phyloP scores from a whole-genome alignment of 2,797 vertebrate species.

The Enteromius trimaculatus region DNA sequence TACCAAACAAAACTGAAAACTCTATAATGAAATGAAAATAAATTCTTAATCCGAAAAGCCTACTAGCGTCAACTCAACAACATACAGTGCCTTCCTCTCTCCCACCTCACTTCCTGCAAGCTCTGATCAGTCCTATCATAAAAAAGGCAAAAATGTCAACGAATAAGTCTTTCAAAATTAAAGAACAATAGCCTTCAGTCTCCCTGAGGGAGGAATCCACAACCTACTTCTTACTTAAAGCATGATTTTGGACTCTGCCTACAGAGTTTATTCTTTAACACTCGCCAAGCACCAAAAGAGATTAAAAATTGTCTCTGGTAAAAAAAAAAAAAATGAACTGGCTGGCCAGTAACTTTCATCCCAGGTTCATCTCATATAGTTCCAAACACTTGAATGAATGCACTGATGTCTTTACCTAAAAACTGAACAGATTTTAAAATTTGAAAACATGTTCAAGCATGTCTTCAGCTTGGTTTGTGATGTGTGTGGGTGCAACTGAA shows the following conservation, averaged over 20 bases:
- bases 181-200: background rate
- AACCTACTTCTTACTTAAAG: too few relatives aligned
- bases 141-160: too few relatives aligned
- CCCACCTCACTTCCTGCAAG: too few relatives aligned
- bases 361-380: background rate
- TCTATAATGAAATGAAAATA: background rate
- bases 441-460: slow-evolving; percentile 9
- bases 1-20: background rate
- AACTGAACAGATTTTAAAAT: background rate
- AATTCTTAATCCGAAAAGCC: background rate
- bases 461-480: background rate
- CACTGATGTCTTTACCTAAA: background rate
- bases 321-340: background rate
- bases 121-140: too few relatives aligned
- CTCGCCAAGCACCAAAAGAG: background rate
- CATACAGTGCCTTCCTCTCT: background rate
- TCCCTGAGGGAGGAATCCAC: background rate
- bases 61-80: background rate
- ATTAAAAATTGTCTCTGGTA: background rate
- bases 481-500: background rate
- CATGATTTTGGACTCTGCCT: background rate
- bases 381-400: background rate
- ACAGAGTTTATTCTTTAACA: background rate
- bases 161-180: too few relatives aligned
- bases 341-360: background rate